These are phyloP conservation scores for Ernsta delagoae DNA, from an alignment of 2,888 invertebrate species.

Conservation along the genomic window DNA sequence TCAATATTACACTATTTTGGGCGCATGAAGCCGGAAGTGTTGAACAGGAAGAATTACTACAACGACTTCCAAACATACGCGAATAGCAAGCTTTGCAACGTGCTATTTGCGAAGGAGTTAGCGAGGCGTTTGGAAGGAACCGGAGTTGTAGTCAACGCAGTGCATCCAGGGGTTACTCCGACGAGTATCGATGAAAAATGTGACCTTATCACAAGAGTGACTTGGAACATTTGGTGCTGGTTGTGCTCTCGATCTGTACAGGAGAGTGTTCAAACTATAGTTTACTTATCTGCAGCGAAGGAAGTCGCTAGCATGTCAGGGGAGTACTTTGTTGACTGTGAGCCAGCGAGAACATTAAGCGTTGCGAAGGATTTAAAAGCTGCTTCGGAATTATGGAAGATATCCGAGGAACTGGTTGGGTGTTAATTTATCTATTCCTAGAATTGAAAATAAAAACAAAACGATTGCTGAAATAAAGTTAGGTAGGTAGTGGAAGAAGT, in stretches of 20 bases:
- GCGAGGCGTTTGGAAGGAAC: background rate
- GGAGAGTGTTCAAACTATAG: background rate
- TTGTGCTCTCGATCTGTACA: background rate
- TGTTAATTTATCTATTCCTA: background rate
- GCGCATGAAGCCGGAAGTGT: background rate
- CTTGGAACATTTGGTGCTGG: background rate
- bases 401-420: background rate
- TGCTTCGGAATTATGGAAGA: background rate
- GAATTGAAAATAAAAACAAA: no score
- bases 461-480: no score
- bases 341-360: background rate
- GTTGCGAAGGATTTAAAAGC: background rate
- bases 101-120: background rate
- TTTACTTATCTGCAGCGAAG: background rate
- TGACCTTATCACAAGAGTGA: background rate
- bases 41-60: slow-evolving; percentile 2
- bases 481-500: no score
- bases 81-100: background rate
- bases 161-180: background rate
- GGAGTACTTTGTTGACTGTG: background rate
- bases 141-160: background rate
- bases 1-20: slow-evolving; percentile 6
- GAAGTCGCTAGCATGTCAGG: background rate
- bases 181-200: background rate
- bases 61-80: background rate